These are phyloP conservation scores for Carlito syrichta DNA, from an alignment of 2,113 vertebrate species.

Conservation along the genomic window DNA sequence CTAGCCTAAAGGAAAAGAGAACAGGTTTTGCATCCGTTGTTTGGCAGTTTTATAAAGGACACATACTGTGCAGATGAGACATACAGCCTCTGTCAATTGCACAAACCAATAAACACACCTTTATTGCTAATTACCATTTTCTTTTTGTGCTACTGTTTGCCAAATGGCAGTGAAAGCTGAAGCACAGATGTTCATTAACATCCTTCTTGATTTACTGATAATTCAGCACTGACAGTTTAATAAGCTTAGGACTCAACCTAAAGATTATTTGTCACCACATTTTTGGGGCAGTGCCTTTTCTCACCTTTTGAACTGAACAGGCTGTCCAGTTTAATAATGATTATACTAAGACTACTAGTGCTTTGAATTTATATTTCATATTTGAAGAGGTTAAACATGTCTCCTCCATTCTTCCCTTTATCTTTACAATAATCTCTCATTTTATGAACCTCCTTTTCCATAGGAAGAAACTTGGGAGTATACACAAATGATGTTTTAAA, in stretches of 20 bases:
- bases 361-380: slow-evolving; percentile 6
- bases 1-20: slow-evolving; percentile 43
- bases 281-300: slow-evolving; percentile 27
- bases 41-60: slow-evolving; percentile 63
- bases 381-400: slow-evolving; percentile 7
- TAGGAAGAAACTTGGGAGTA: neutral
- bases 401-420: neutral
- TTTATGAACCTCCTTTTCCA: neutral
- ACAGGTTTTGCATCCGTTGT: slow-evolving; percentile 18
- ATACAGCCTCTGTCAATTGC: slow-evolving; percentile 64
- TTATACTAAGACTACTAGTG: neutral
- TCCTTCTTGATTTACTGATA: slow-evolving; percentile 70
- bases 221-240: slow-evolving; percentile 67
- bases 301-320: slow-evolving; percentile 44
- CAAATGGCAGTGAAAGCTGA: slow-evolving; percentile 68
- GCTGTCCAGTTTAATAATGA: slow-evolving; percentile 22
- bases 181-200: slow-evolving; percentile 72
- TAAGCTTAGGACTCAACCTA: slow-evolving; percentile 50
- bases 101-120: slow-evolving; percentile 74
- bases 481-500: neutral
- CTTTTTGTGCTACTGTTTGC: slow-evolving; percentile 67
- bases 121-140: slow-evolving; percentile 75
- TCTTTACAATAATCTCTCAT: slow-evolving; percentile 9
- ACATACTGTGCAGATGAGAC: slow-evolving; percentile 55
- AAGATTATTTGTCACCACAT: slow-evolving; percentile 48